Base-by-base conservation (phyloP, 1,140 invertebrate genomes). In the Berghia stephanieae region DNA sequence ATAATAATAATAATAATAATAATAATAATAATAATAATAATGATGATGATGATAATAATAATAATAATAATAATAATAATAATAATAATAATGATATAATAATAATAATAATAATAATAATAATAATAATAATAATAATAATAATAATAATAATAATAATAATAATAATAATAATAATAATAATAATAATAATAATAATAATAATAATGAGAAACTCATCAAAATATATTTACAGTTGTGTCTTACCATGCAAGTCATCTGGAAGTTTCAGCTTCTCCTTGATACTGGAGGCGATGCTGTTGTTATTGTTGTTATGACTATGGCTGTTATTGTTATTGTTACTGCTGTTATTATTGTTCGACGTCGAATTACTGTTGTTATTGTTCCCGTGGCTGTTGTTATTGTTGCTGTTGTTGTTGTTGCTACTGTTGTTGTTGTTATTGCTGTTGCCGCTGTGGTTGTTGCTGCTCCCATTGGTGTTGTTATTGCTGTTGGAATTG, bases 251-350 rank as follows among this genome's bases (percentile, higher is more conserved):
- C 38, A 68, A 69, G 16, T 81, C 80, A 13, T 81, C 80, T 1
- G 34, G 18, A 5, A 77, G 55, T 52, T 81, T 81, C 13, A 75
- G 46, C 43, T 81, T 81, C 43, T 81, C 79, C 67, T 79, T 83
- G 72, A 63, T 66, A 21, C 43, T 80, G 34, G 69, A 43, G 63
- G 66, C 78, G 27, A 70, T 77, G 40, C 60, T 72, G 52, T 72
- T 79, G 75, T 72, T 77, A 55, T 71, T 77, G 42, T 67, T 72
- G 43, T 49, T 76, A 49, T 68, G 79, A 49, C 63, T 72, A 46
- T 71, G 70, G 46, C 44, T 69, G 63, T 60, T 71, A 63, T 55
- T 78, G 43, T 44, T 75, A 55, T 21, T 70, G 72, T 55, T 73
- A 49, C 38, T 42, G 46, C 38, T 55, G 69, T 38, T 49, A 60